Percentiles rank a stretch among this genome's conserved stretches.
Evolutionary conservation across 2,888 invertebrate genomes (phyloP).

Genomic region (Schizotus pectinicornis): DNA sequence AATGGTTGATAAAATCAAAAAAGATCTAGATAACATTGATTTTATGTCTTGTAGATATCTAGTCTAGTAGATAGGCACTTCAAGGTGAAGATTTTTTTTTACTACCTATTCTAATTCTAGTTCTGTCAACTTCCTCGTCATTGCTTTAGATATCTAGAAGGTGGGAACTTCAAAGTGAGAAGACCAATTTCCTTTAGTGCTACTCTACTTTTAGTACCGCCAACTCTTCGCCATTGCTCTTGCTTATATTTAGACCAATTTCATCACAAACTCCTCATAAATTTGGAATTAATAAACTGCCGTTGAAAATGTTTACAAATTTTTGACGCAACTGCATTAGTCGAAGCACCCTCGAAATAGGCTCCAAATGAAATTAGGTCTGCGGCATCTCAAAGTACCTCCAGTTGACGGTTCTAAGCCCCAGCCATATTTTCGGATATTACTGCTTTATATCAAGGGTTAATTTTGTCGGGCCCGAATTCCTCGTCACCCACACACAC

Average conservation of each 20-base stretch:
- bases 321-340: slow-evolving; percentile 1
- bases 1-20: too few species aligned
- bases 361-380: neutral
- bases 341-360: neutral
- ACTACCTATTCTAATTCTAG: too few species aligned
- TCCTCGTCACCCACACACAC: slow-evolving; percentile 3
- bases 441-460: slow-evolving; percentile 8
- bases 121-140: too few species aligned
- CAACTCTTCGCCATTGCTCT: too few species aligned
- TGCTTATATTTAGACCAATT: neutral
- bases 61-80: too few species aligned
- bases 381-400: neutral
- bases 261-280: neutral
- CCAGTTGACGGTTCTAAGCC: slow-evolving; percentile 8
- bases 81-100: too few species aligned
- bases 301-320: slow-evolving; percentile 3
- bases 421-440: neutral
- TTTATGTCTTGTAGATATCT: too few species aligned
- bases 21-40: too few species aligned
- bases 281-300: neutral
- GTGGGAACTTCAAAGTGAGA: too few species aligned
- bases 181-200: too few species aligned
- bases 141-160: too few species aligned
- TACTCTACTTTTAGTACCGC: too few species aligned
- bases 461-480: neutral